Evolutionary conservation across 2,113 vertebrate species (phyloP).

Genomic region (Toxotes chatareus): DNA sequence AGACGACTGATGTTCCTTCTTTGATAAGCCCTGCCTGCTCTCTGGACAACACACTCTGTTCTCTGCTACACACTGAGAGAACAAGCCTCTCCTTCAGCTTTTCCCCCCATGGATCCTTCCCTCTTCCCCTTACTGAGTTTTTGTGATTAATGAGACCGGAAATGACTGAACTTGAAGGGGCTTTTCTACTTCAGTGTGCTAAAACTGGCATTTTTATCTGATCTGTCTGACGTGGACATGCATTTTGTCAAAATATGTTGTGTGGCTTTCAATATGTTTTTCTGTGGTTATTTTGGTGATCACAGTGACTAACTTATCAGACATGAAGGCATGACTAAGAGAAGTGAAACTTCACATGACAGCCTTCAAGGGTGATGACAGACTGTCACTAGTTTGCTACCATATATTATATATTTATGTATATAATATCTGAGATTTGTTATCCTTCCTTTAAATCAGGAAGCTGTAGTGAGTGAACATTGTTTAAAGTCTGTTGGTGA

Average conservation of each 20-base stretch:
- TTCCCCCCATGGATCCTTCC: neutral
- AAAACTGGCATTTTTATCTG: neutral
- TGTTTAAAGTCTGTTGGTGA: neutral
- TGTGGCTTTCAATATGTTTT: neutral
- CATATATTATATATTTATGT: neutral
- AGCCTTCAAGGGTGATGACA: neutral
- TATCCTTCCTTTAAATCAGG: neutral
- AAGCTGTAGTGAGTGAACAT: neutral
- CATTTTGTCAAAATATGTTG: neutral
- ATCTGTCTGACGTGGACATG: no score
- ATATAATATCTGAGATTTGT: neutral
- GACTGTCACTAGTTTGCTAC: neutral
- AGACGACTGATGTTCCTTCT: neutral
- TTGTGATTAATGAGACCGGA: neutral
- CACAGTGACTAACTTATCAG: neutral
- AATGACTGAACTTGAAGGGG: neutral
- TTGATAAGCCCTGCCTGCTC: slow-evolving; percentile 17
- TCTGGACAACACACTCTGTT: slow-evolving; percentile 1
- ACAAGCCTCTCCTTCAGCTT: slow-evolving; percentile 13
- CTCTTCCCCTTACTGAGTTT: neutral
- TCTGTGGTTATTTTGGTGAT: neutral
- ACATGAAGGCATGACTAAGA: neutral
- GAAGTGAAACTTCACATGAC: slow-evolving; percentile 29
- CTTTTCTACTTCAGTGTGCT: neutral
- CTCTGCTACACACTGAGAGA: slow-evolving; percentile 1